These are phyloP conservation scores for Petrophora chlorosata DNA, from an alignment of 2,888 invertebrate species.

Conservation along the genomic window DNA sequence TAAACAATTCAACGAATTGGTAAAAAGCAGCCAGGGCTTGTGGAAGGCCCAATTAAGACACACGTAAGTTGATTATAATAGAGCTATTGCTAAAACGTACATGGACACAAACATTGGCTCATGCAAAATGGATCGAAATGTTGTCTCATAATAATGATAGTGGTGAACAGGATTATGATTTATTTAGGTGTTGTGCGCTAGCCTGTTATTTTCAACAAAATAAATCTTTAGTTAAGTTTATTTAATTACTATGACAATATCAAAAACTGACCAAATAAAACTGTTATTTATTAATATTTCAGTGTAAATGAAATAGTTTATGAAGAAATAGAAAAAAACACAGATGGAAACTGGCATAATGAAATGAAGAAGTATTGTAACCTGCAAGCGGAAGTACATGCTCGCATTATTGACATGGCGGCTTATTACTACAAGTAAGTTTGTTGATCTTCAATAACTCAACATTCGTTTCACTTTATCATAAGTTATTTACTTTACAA, in stretches of 20 bases:
- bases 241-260: too few relatives aligned
- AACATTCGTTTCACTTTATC: too few relatives aligned
- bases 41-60: conserved; percentile 56
- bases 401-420: conserved; percentile 9
- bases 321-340: conserved; percentile 38
- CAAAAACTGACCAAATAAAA: too few relatives aligned
- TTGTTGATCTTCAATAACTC: background rate
- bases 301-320: conserved; percentile 28
- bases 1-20: conserved; percentile 71
- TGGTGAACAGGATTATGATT: too few relatives aligned
- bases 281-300: background rate
- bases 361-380: conserved; percentile 2
- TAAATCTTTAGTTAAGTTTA: too few relatives aligned
- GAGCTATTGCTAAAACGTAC: too few relatives aligned
- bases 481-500: too few relatives aligned
- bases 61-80: conserved; percentile 48
- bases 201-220: too few relatives aligned
- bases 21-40: conserved; percentile 60
- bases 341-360: conserved; percentile 32
- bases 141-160: too few relatives aligned
- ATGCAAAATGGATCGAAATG: too few relatives aligned
- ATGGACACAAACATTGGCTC: too few relatives aligned
- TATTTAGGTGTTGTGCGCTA: too few relatives aligned
- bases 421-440: conserved; percentile 14
- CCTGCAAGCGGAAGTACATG: conserved; percentile 8